Conservation (phyloP, 2,797 vertebrate species). For the Todus mexicanus region DNA sequence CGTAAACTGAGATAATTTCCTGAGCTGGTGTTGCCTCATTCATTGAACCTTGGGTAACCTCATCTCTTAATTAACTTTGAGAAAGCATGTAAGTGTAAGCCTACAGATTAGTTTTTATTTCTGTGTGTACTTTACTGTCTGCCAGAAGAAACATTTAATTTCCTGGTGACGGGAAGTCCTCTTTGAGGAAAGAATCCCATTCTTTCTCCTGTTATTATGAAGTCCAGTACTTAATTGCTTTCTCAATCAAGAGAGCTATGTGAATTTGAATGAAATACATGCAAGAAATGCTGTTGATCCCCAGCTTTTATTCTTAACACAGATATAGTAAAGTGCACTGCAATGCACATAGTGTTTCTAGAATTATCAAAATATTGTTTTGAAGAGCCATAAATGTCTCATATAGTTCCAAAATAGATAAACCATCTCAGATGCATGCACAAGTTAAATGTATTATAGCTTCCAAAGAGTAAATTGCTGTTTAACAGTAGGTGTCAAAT, state of each 20-base stretch:
- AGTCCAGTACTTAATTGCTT: slow-evolving; percentile 13
- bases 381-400: background rate
- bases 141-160: slow-evolving; percentile 78
- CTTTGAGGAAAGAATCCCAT: slow-evolving; percentile 62
- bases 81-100: slow-evolving; percentile 62
- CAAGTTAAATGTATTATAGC: background rate
- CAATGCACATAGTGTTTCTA: background rate
- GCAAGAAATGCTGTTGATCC: slow-evolving; percentile 31
- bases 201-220: slow-evolving; percentile 64
- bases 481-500: background rate
- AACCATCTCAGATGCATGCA: background rate
- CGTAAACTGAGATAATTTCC: slow-evolving; percentile 15
- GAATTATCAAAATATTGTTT: background rate
- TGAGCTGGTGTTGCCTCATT: background rate
- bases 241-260: slow-evolving; percentile 13
- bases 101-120: slow-evolving; percentile 61
- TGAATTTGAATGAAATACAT: slow-evolving; percentile 38
- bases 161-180: slow-evolving; percentile 71
- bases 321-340: slow-evolving; percentile 2
- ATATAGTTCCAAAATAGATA: slow-evolving; percentile 27
- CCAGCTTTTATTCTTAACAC: slow-evolving; percentile 20
- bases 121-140: slow-evolving; percentile 51
- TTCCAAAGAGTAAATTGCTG: background rate
- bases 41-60: slow-evolving; percentile 62
- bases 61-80: slow-evolving; percentile 65